Evolutionary conservation across 2,797 vertebrate genomes (phyloP).

Genomic region (Masticophis lateralis): DNA sequence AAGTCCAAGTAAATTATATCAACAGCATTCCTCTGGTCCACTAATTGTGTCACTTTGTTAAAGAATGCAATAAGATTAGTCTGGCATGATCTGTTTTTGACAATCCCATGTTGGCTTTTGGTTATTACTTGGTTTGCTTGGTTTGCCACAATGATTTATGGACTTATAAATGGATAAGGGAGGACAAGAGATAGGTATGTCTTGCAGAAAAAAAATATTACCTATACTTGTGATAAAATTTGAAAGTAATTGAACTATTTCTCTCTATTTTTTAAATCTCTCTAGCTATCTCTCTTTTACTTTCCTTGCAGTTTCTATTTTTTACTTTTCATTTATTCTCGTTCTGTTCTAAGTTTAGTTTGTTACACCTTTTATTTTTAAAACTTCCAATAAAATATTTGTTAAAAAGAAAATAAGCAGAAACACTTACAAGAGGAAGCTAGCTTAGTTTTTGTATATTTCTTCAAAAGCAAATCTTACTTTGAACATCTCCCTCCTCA

Average conservation of each 20-base stretch:
- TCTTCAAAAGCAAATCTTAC: not conserved
- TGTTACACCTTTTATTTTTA: not conserved
- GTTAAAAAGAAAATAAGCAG: not conserved
- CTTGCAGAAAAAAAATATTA: not conserved
- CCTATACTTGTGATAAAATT: not conserved
- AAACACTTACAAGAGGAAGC: not conserved
- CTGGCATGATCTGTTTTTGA: too few relatives aligned
- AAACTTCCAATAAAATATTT: not conserved
- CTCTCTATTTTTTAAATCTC: not conserved
- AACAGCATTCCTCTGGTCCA: too few relatives aligned
- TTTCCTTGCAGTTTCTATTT: not conserved
- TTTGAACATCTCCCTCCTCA: not conserved
- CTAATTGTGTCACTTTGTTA: too few relatives aligned
- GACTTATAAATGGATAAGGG: not conserved
- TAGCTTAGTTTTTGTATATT: not conserved
- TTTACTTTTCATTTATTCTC: not conserved
- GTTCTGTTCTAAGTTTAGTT: not conserved
- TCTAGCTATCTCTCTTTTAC: not conserved
- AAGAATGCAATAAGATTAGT: too few relatives aligned
- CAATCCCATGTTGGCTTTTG: too few relatives aligned
- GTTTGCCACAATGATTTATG: not conserved
- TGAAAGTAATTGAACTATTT: not conserved
- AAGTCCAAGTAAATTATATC: too few relatives aligned
- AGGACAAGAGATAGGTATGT: not conserved
- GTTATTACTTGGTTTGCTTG: too few relatives aligned